These are phyloP conservation scores for Drosophila fulvimacula DNA, from an alignment of 2,888 invertebrate species.

Conservation along the genomic window DNA sequence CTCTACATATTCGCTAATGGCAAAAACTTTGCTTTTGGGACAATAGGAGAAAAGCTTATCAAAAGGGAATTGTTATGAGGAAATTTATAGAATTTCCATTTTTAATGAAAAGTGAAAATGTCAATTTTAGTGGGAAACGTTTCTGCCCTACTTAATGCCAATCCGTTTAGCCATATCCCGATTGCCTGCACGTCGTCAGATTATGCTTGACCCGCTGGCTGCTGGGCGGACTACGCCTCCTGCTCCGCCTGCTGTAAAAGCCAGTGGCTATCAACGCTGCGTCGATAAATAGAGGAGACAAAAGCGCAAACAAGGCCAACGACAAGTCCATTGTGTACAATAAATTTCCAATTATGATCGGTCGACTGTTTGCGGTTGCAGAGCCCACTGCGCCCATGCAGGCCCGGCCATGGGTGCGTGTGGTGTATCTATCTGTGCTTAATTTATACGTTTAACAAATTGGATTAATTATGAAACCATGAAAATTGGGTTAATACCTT, in stretches of 20 bases:
- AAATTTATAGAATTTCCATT: not conserved
- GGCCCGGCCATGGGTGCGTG: not conserved
- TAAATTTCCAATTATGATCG: conserved; percentile 79
- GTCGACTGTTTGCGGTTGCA: conserved; percentile 35
- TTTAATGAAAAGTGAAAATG: not conserved
- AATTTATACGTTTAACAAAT: conserved; percentile 72
- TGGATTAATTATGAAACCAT: conserved; percentile 79
- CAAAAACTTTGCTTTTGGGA: conserved; percentile 20
- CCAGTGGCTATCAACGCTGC: conserved; percentile 18
- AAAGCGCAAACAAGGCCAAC: conserved; percentile 22
- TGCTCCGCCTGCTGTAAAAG: conserved; percentile 1
- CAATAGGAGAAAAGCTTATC: conserved; percentile 3
- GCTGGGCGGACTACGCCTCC: not conserved
- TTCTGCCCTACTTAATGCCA: not conserved
- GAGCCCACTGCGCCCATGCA: not conserved
- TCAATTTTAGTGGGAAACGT: not conserved
- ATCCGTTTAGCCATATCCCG: conserved; percentile 5
- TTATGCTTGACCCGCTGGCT: conserved; percentile 38
- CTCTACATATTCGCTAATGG: not conserved
- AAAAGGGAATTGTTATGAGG: not conserved
- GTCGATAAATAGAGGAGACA: conserved; percentile 13
- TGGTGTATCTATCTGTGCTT: conserved; percentile 13
- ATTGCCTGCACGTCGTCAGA: not conserved
- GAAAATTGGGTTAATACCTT: conserved; percentile 79
- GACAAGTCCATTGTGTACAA: conserved; percentile 70